Conservation (phyloP, 2,888 invertebrate species). For the Nephrocerus scutellatus region DNA sequence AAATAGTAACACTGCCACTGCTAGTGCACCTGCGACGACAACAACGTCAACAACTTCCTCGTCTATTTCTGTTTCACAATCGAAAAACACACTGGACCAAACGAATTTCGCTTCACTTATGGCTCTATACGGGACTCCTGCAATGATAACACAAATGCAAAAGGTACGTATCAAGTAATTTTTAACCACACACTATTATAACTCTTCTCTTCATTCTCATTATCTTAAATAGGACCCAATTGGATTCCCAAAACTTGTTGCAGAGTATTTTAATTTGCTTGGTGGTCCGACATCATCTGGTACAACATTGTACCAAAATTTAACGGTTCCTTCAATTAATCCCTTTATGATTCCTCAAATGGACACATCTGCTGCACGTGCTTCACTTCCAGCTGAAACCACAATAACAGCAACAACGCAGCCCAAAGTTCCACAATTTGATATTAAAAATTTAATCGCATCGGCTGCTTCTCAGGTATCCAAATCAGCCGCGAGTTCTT, state of each 20-base stretch:
- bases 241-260: slow-evolving; percentile 25
- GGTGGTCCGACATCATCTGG: slow-evolving; percentile 19
- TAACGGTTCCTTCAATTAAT: slow-evolving; percentile 19
- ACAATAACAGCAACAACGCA: slow-evolving; percentile 13
- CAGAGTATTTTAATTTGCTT: slow-evolving; percentile 28
- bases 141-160: slow-evolving; percentile 15
- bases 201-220: not conserved
- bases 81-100: slow-evolving; percentile 21
- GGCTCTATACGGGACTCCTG: slow-evolving; percentile 23
- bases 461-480: slow-evolving; percentile 27
- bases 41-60: slow-evolving; percentile 16
- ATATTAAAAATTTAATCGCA: slow-evolving; percentile 27
- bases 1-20: slow-evolving; percentile 6
- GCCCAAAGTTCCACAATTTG: slow-evolving; percentile 28
- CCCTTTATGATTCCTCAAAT: slow-evolving; percentile 16
- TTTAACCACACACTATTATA: not conserved
- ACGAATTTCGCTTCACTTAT: slow-evolving; percentile 23
- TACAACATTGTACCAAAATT: slow-evolving; percentile 13
- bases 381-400: slow-evolving; percentile 22
- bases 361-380: no score
- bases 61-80: slow-evolving; percentile 14
- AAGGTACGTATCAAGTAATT: slow-evolving; percentile 16
- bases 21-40: slow-evolving; percentile 11
- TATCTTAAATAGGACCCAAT: slow-evolving; percentile 20
- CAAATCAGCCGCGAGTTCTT: slow-evolving; percentile 19